phyloP scores from a whole-genome alignment of 1,140 invertebrate genomes.

The Diplogasteroides magnus region DNA sequence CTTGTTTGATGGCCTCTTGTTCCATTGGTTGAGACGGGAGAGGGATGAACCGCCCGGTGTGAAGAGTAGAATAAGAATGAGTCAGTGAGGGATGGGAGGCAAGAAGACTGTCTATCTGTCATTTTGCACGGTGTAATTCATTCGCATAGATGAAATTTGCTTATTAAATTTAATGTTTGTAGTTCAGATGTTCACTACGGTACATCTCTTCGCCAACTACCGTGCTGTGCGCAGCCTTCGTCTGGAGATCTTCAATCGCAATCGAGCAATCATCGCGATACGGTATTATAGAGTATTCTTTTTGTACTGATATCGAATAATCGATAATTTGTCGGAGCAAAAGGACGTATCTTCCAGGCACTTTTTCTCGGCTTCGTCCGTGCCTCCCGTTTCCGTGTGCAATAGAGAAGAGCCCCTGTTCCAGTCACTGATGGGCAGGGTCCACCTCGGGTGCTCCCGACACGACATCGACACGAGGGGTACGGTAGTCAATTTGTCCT shows the following conservation, averaged over 20 bases:
- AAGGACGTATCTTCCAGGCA: slow-evolving; percentile 16
- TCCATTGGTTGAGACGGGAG: too few relatives aligned
- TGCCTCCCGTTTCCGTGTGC: slow-evolving; percentile 17
- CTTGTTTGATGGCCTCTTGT: too few relatives aligned
- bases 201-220: slow-evolving; percentile 82
- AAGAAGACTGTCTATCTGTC: too few relatives aligned
- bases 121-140: too few relatives aligned
- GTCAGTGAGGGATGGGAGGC: too few relatives aligned
- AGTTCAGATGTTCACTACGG: slow-evolving; percentile 64
- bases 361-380: slow-evolving; percentile 12
- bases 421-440: slow-evolving; percentile 8
- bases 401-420: slow-evolving; percentile 30
- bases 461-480: neutral
- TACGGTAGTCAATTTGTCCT: too few relatives aligned
- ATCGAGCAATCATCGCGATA: slow-evolving; percentile 34
- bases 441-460: slow-evolving; percentile 17
- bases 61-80: too few relatives aligned
- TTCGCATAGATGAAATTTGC: too few relatives aligned
- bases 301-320: slow-evolving; percentile 4
- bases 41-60: too few relatives aligned
- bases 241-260: slow-evolving; percentile 71
- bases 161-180: neutral
- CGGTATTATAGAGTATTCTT: slow-evolving; percentile 22
- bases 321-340: slow-evolving; percentile 17
- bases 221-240: slow-evolving; percentile 70